Base-by-base conservation (phyloP, 2,113 vertebrate species). In the Cynopterus brachyotis region DNA sequence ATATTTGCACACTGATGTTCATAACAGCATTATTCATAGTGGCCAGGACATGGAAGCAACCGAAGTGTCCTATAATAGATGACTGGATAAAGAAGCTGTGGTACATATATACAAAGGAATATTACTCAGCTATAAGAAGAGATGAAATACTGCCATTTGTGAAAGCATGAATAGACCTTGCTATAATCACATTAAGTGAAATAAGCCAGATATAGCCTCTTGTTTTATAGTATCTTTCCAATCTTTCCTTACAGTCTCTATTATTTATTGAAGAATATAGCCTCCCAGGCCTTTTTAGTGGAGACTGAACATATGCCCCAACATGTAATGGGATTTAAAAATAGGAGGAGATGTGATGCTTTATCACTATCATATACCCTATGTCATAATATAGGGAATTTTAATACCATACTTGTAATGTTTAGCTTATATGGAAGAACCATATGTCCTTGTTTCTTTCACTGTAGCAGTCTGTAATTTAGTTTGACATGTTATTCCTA, bases 281-380 rank as follows among this genome's bases (percentile, higher is more conserved):
- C 28, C n/a, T 75, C 66, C n/a, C 26, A 37, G 69, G 47, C 22
- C 20, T 15, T 94, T 81, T 72, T 79, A 94, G 42, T 66, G 72
- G 40, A 89, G 30, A 67, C 47, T 86, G 24, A 96, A 73, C 69
- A 50, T 73, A 50, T 82, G 57, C n/a, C 47, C 37, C 45, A 93
- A 55, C 35, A 89, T n/a, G 55, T 47, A 79, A 84, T 70, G 13
- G 12, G 28, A 94, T 94, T 96, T 92, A 32, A 86, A 86, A 95
- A 82, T 16, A 89, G 55, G 59, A 81, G 11, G 47, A 84, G 57
- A 42, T 32, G 16, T 55, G 89, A 93, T n/a, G 93, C 26, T 89
- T 85, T 96, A 37, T 93, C 79, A 86, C 79, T 94, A 69, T 83
- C 37, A 89, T 22, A 82, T 22, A 82, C 16, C 15, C 37, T 78